Evolutionary conservation across 2,113 vertebrate genomes (phyloP).

Genomic region (Corynorhinus townsendii): DNA sequence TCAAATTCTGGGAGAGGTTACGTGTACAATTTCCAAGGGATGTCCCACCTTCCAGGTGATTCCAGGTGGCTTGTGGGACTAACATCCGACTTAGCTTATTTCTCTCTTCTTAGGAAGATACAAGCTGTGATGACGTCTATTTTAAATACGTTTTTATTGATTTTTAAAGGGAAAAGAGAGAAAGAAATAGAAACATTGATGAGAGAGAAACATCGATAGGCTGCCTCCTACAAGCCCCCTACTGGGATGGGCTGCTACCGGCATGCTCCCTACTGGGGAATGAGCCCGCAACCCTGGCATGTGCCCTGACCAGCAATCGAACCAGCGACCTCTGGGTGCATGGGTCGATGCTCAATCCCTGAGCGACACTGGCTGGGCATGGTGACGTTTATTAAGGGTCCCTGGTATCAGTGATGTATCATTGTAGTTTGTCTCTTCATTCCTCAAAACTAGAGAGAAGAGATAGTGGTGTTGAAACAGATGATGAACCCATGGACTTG

Average conservation of each 20-base stretch:
- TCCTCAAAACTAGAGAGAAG: slow-evolving; percentile 1
- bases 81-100: neutral
- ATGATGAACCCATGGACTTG: neutral
- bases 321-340: too few species aligned
- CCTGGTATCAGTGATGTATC: neutral
- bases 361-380: too few species aligned
- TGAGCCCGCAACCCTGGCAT: too few species aligned
- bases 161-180: too few species aligned
- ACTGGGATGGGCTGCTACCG: too few species aligned
- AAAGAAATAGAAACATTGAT: too few species aligned
- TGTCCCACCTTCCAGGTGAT: neutral
- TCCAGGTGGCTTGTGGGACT: neutral
- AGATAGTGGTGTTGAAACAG: slow-evolving; percentile 37
- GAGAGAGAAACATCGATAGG: too few species aligned
- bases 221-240: too few species aligned
- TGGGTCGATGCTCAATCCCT: too few species aligned
- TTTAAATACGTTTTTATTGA: too few species aligned
- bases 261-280: too few species aligned
- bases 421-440: neutral
- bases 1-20: neutral
- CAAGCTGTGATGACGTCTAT: neutral
- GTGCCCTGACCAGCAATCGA: too few species aligned
- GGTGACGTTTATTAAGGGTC: neutral
- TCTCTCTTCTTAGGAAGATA: neutral
- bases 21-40: neutral